Base-by-base conservation (phyloP, 2,888 invertebrate genomes). In the Melinaea marsaeus region DNA sequence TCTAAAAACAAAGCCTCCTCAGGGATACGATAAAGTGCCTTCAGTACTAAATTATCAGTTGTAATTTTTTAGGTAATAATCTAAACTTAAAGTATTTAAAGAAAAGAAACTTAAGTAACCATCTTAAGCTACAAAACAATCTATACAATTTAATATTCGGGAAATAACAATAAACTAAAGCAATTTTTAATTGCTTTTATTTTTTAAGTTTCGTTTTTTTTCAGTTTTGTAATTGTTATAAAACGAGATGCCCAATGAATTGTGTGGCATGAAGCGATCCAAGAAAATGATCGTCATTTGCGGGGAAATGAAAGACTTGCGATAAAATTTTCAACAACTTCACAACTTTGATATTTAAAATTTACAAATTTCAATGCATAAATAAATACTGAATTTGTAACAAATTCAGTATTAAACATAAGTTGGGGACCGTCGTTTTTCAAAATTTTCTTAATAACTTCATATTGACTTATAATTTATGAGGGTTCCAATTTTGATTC, bases 291-390 rank as follows among this genome's bases (percentile, higher is more conserved):
- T 57, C 51, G 13, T 55, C 57, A 37, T 55, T 58, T 37, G 35
- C 4, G 57, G 54, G 48, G 35, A 57, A 60, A 60, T 57, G 32
- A 57, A 60, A 35, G 46, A 51, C 13, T 48, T n/a, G n/a, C 55
- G 54, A 33, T 57, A 46, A 57, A 55, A 57, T 57, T 60, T 45
- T 13, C 4, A 46, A 46, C 45, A 58, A 37, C 4, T 48, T 22
- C n/a, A 48, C 48, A 48, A 51, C 51, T 57, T 54, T 54, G 32
- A 55, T 60, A n/a, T 60, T 60, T 57, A 0, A 46, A 57, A 63
- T 22, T 46, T 57, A 63, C 13, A 51, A 57, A 64, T 58, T 45
- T 64, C 57, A 47, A 64, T 64, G 64, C 57, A 64, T 64, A 60
- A 60, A 58, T 61, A 58, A 64, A 61, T 58, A 58, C 58, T 47